These are phyloP conservation scores for Tipula helvola DNA, from an alignment of 2,888 invertebrate species.

Conservation along the genomic window DNA sequence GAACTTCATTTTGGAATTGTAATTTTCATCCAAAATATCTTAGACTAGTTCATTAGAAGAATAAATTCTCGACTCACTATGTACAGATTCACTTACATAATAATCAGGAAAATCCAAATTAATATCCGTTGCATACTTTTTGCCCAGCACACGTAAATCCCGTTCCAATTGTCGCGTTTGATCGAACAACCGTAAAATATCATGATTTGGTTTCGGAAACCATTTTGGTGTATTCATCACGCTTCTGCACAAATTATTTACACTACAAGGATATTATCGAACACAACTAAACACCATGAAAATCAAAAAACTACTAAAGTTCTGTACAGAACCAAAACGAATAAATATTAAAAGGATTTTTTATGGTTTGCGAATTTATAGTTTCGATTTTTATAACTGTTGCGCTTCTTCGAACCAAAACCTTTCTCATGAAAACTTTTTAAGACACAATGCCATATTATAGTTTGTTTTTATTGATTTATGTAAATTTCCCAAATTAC, in stretches of 20 bases:
- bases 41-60: too few relatives aligned
- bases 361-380: background rate
- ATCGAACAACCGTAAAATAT: constrained; percentile 30
- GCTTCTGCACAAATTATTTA: background rate
- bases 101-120: constrained; percentile 31
- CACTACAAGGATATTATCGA: background rate
- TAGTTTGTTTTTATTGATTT: background rate
- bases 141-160: constrained; percentile 29
- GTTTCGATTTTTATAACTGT: background rate
- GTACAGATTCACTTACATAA: constrained; percentile 24
- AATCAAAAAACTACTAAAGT: background rate
- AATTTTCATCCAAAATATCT: too few relatives aligned
- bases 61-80: background rate
- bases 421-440: background rate
- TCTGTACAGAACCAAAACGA: background rate
- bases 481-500: background rate
- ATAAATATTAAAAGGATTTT: background rate
- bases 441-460: background rate
- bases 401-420: background rate
- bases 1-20: too few relatives aligned
- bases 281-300: background rate
- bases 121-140: constrained; percentile 30
- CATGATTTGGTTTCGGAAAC: constrained; percentile 26
- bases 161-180: constrained; percentile 28
- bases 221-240: constrained; percentile 18